phyloP scores from a whole-genome alignment of 2,888 invertebrate genomes.

The Eupithecia abbreviata region DNA sequence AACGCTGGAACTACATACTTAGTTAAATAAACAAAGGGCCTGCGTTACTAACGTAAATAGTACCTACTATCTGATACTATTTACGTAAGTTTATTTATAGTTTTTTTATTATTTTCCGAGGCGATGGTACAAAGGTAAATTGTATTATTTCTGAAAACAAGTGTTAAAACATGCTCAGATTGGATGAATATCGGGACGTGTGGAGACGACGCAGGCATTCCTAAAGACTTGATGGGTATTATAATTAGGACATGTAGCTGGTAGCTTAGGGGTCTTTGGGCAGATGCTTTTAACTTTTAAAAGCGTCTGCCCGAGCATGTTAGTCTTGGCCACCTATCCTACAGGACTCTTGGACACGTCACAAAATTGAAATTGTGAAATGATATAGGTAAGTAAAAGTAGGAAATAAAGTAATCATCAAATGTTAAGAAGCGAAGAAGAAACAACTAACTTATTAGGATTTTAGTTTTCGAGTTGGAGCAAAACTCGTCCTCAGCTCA shows the following conservation, averaged over 20 bases:
- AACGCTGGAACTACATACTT: conserved; percentile 19
- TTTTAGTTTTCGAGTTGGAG: too few relatives aligned
- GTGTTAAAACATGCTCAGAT: not conserved
- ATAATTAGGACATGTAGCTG: not conserved
- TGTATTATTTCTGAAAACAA: not conserved
- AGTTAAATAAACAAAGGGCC: conserved; percentile 26
- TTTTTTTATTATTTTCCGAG: not conserved
- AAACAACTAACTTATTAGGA: too few relatives aligned
- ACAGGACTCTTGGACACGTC: too few relatives aligned
- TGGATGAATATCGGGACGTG: not conserved
- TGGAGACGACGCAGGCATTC: not conserved
- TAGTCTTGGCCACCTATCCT: not conserved
- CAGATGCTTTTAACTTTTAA: too few relatives aligned
- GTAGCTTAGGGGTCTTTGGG: not conserved
- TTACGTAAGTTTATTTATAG: conserved; percentile 16
- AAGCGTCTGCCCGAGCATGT: too few relatives aligned
- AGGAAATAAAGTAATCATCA: too few relatives aligned
- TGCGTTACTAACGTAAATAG: conserved; percentile 15
- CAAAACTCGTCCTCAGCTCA: too few relatives aligned
- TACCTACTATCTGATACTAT: not conserved
- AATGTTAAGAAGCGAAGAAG: too few relatives aligned
- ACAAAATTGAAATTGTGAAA: too few relatives aligned
- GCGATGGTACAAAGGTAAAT: not conserved
- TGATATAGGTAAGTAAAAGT: too few relatives aligned
- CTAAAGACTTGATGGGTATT: not conserved